phyloP scores from a whole-genome alignment of 2,797 vertebrate genomes.

The Nannoperca obscura region DNA sequence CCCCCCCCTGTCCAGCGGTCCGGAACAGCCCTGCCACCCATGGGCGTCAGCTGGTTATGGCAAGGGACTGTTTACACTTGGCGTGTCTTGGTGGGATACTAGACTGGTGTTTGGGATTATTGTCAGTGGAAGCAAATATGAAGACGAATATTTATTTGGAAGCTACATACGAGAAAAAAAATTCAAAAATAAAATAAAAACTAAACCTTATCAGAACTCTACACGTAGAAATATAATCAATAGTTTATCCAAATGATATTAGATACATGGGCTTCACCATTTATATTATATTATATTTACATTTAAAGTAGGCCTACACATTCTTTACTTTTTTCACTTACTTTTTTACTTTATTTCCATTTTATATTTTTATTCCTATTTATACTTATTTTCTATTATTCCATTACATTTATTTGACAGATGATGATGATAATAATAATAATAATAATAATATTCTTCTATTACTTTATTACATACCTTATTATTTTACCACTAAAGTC shows the following conservation, averaged over 20 bases:
- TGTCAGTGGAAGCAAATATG: background rate
- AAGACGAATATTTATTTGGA: background rate
- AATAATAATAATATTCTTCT: background rate
- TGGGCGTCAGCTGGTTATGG: conserved; percentile 62
- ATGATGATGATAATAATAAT: background rate
- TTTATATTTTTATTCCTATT: background rate
- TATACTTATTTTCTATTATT: background rate
- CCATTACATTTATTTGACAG: background rate
- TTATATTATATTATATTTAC: background rate
- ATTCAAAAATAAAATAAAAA: too few relatives aligned
- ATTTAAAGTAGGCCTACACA: background rate
- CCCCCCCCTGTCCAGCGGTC: conserved; percentile 33
- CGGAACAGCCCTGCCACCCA: conserved; percentile 73
- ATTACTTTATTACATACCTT: too few relatives aligned
- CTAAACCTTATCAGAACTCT: background rate
- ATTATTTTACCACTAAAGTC: background rate
- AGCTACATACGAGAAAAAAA: too few relatives aligned
- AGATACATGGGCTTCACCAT: background rate
- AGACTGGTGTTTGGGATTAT: background rate
- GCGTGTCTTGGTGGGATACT: background rate
- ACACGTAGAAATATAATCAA: background rate
- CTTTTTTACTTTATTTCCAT: too few relatives aligned
- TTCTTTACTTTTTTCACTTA: too few relatives aligned
- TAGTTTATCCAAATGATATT: too few relatives aligned
- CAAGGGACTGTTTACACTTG: conserved; percentile 24